Percentiles rank a stretch among this genome's conserved stretches.
These are phyloP conservation scores for Antheraea mylitta DNA, from an alignment of 1,140 invertebrate genomes.

Conservation along the genomic window DNA sequence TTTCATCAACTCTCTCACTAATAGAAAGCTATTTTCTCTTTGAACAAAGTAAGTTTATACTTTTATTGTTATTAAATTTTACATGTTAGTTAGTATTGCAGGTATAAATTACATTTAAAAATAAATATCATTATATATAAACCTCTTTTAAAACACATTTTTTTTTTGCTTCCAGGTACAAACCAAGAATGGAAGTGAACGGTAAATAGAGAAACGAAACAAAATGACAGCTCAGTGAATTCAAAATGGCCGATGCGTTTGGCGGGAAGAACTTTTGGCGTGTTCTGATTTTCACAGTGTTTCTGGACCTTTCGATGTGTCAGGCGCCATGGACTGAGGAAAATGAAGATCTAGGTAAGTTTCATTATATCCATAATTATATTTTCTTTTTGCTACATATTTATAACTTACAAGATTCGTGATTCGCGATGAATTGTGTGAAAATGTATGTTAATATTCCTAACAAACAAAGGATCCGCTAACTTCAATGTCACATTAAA, in stretches of 20 bases:
- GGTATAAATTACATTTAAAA: too few relatives aligned
- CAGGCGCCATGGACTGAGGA: constrained; percentile 18
- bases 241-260: constrained; percentile 29
- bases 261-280: constrained; percentile 26
- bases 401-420: neutral
- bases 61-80: too few relatives aligned
- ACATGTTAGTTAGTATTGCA: too few relatives aligned
- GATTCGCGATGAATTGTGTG: too few relatives aligned
- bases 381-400: neutral
- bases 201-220: neutral
- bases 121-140: too few relatives aligned
- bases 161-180: constrained; percentile 23
- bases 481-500: too few relatives aligned
- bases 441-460: too few relatives aligned
- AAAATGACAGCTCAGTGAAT: constrained; percentile 21
- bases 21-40: too few relatives aligned
- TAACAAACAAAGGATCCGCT: too few relatives aligned
- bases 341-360: constrained; percentile 37
- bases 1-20: too few relatives aligned
- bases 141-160: neutral
- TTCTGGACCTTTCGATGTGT: constrained; percentile 25
- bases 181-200: neutral
- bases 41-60: too few relatives aligned
- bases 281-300: constrained; percentile 24
- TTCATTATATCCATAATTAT: neutral